Conservation (phyloP, 2,888 invertebrate genomes). For the Autographa pulchrina region DNA sequence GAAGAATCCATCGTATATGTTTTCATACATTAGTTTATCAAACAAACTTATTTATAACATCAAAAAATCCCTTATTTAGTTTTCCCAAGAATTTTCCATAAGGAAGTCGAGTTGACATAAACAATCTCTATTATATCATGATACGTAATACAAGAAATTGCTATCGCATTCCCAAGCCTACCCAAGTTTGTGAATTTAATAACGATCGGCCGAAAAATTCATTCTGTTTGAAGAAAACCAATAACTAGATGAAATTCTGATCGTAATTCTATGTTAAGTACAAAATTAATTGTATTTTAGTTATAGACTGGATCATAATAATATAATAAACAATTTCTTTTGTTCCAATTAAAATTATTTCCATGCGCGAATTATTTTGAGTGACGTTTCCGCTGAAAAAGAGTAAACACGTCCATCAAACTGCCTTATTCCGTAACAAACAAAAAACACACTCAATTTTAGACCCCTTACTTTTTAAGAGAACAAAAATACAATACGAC, state of each 20-base stretch:
- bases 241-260: conserved; percentile 34
- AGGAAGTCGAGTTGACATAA: background rate
- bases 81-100: background rate
- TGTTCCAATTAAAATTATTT: background rate
- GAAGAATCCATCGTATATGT: too few species aligned
- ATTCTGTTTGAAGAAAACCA: conserved; percentile 38
- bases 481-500: conserved; percentile 2
- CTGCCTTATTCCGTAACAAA: background rate
- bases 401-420: background rate
- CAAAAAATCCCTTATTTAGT: background rate
- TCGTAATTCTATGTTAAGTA: background rate
- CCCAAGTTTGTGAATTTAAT: conserved; percentile 47
- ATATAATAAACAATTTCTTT: too few species aligned
- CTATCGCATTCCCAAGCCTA: conserved; percentile 7
- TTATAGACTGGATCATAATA: too few species aligned
- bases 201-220: conserved; percentile 29
- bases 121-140: conserved; percentile 3
- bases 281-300: background rate
- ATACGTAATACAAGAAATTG: conserved; percentile 14
- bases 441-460: background rate
- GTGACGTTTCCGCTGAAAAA: background rate
- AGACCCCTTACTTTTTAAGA: background rate
- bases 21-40: background rate
- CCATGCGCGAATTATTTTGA: background rate
- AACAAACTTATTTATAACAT: background rate